These are phyloP conservation scores for Aelia acuminata DNA, from an alignment of 2,888 invertebrate species.

Conservation along the genomic window DNA sequence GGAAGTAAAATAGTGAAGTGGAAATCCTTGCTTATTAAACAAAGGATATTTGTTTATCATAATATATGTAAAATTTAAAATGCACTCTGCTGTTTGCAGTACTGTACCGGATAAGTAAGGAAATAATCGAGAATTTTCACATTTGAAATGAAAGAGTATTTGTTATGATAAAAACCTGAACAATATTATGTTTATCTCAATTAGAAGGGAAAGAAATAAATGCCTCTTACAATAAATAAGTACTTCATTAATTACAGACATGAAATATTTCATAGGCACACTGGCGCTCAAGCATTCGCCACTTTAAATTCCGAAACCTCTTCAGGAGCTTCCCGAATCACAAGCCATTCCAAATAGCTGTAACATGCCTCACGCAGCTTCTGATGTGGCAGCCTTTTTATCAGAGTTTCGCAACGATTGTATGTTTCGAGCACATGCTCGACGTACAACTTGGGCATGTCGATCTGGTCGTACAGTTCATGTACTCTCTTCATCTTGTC, in stretches of 20 bases:
- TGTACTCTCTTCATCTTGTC: slow-evolving; percentile 53
- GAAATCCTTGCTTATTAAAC: no score
- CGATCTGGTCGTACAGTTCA: slow-evolving; percentile 54
- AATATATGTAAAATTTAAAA: no score
- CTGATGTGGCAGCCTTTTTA: slow-evolving; percentile 38
- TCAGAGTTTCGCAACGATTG: not conserved
- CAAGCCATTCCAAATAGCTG: not conserved
- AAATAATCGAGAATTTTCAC: no score
- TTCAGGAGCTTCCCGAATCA: not conserved
- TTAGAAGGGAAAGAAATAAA: not conserved
- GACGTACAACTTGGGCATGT: slow-evolving; percentile 53
- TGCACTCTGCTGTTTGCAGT: no score
- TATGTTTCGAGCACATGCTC: not conserved
- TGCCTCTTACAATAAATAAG: not conserved
- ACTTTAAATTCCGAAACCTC: not conserved
- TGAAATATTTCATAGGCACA: not conserved
- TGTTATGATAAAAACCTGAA: no score
- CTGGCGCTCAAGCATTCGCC: not conserved
- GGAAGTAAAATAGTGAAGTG: no score
- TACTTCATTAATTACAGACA: not conserved
- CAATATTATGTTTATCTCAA: not conserved
- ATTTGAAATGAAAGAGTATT: no score
- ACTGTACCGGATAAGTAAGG: no score
- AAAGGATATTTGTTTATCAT: no score
- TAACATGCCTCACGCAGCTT: not conserved